phyloP scores from a whole-genome alignment of 2,113 vertebrate species.

The Rhinopithecus roxellana region DNA sequence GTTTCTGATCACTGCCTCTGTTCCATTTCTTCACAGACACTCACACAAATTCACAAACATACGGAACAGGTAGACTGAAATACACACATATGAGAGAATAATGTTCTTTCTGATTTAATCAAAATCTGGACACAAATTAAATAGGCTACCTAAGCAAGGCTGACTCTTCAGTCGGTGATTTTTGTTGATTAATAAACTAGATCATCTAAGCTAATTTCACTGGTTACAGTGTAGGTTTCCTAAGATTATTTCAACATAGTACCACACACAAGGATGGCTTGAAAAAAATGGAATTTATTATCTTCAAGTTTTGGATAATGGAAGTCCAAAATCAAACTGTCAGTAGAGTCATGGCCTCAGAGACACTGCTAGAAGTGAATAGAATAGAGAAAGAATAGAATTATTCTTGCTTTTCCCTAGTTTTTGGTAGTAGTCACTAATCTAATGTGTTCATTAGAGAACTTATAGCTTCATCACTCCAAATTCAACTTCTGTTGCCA shows the following conservation, averaged over 20 bases:
- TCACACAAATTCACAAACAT: background rate
- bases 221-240: background rate
- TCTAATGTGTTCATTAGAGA: too few species aligned
- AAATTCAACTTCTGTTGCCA: too few species aligned
- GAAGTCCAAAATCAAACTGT: background rate
- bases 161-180: background rate
- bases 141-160: background rate
- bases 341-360: background rate
- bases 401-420: background rate
- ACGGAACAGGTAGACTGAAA: background rate
- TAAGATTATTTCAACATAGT: background rate
- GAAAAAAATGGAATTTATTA: background rate
- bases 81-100: background rate
- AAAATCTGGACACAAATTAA: background rate
- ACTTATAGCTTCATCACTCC: background rate
- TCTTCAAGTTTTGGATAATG: background rate
- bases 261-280: background rate
- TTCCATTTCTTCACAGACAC: background rate
- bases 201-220: background rate
- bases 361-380: too few species aligned
- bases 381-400: too few species aligned
- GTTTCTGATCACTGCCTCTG: background rate
- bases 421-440: accelerated
- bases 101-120: background rate
- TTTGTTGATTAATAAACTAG: background rate